Evolutionary conservation across 53 echinoderm and acorn worm species (phyloP), one percentile per base, ranked within the genome.

Genomic region (Echinarachnius parma): DNA sequence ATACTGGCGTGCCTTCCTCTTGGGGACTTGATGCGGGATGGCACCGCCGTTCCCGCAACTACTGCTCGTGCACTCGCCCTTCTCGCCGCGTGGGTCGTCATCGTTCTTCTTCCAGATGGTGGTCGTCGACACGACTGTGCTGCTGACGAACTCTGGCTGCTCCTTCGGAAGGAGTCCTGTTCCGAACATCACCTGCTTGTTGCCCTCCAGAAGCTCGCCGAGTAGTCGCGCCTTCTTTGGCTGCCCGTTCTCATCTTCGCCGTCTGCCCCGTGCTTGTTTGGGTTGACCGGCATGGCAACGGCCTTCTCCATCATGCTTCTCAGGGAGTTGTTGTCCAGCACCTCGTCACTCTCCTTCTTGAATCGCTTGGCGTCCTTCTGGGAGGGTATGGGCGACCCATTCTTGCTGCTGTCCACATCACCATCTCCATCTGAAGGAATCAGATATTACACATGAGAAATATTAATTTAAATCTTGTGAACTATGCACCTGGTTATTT

Each of bases 81-180:
- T 78, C n/a, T n/a, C n/a, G 1, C 24, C 23, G 25, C 37, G 23
- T 63, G 62, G 71, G 20, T 82, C 83, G 48, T 34, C 13, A 28
- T 83, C 92, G 28, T 77, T 62, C 55, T 82, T 86, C 49, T 77
- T 64, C 47, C 86, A 69, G 26, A 82, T 83, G 5, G 89, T 86
- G 5, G 93, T 86, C 1, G 93, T 93, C 4, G 93, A 93, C n/a
- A 93, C 93, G 31, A 93, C 82, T 19, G 86, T 89, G 42, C 89
- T 89, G 62, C 89, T 86, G 31, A 93, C 89, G 75, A 93, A 93
- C 21, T 87, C 89, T 0, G 83, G 87, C 82, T 95, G 95, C 29
- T 95, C 91, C 45, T 81, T 75, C 32, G 95, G 95, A 3, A 90
- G 68, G 60, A 84, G 81, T 27, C 91, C 87, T n/a, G 86, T 86